A percentile compares a stretch with the other conserved stretches of the same genome.
These are phyloP conservation scores for Mesocentrotus franciscanus DNA, from an alignment of 53 echinoderm and acorn worm genomes.

Conservation along the genomic window DNA sequence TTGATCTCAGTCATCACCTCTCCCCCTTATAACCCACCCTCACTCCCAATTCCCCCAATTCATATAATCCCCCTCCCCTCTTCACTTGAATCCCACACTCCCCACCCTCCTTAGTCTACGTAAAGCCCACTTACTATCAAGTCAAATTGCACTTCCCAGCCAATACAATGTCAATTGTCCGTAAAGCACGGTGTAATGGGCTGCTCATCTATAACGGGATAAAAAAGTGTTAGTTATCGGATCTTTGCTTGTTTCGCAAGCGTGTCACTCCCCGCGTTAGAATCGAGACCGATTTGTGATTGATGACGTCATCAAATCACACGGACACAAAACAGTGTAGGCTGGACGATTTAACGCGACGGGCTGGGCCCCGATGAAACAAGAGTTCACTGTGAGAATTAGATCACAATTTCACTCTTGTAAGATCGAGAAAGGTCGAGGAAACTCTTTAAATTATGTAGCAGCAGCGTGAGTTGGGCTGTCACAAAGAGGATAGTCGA, in stretches of 20 bases:
- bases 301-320: conserved; percentile 9
- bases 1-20: too few species aligned
- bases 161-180: conserved; percentile 22
- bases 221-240: neutral
- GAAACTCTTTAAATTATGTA: neutral
- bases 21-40: too few species aligned
- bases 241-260: neutral
- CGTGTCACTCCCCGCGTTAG: neutral
- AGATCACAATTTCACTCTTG: neutral
- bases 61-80: too few species aligned
- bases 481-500: neutral
- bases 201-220: neutral
- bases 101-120: neutral
- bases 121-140: neutral
- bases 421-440: neutral
- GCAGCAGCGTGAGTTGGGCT: neutral
- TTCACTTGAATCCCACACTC: too few species aligned
- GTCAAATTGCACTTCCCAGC: neutral
- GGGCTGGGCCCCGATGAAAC: neutral
- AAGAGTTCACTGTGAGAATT: neutral
- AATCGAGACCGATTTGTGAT: neutral
- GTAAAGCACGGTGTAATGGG: neutral
- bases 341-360: neutral
- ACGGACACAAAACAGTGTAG: neutral
- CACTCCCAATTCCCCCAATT: too few species aligned